Conservation (phyloP, 92 coral and sea anemone species). For the Muricea muricata region DNA sequence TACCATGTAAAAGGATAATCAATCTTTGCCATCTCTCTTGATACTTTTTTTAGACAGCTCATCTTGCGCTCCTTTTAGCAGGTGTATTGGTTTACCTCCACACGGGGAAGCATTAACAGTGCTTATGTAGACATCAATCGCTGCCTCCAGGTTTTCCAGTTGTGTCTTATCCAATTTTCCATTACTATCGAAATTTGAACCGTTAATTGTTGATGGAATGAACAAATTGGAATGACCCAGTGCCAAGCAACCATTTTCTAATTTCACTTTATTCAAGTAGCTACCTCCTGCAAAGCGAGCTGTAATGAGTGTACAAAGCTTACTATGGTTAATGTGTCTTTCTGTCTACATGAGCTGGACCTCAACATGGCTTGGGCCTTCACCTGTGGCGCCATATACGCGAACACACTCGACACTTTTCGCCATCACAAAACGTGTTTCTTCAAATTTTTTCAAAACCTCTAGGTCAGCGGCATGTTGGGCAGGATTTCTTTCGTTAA, state of each 20-base stretch:
- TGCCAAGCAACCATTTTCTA: too few species aligned
- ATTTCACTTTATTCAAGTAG: too few species aligned
- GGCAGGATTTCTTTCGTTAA: not conserved
- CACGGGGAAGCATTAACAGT: slow-evolving; percentile 35
- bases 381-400: not conserved
- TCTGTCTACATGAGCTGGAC: slow-evolving; percentile 1
- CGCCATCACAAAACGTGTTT: not conserved
- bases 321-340: not conserved
- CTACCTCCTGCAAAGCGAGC: slow-evolving; percentile 17
- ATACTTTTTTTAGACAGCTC: not conserved
- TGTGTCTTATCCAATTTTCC: slow-evolving; percentile 2
- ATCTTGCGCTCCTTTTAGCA: slow-evolving; percentile 35
- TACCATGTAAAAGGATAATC: not conserved
- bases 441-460: not conserved
- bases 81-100: slow-evolving; percentile 20
- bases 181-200: slow-evolving; percentile 9
- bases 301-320: not conserved
- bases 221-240: too few species aligned
- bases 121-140: slow-evolving; percentile 42
- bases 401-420: not conserved
- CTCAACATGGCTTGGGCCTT: not conserved
- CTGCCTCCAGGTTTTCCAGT: slow-evolving; percentile 44
- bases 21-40: too few species aligned
- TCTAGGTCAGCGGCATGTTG: slow-evolving; percentile 5
- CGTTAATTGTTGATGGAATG: too few species aligned